phyloP scores from a whole-genome alignment of 2,113 vertebrate genomes.

The Perca fluviatilis region DNA sequence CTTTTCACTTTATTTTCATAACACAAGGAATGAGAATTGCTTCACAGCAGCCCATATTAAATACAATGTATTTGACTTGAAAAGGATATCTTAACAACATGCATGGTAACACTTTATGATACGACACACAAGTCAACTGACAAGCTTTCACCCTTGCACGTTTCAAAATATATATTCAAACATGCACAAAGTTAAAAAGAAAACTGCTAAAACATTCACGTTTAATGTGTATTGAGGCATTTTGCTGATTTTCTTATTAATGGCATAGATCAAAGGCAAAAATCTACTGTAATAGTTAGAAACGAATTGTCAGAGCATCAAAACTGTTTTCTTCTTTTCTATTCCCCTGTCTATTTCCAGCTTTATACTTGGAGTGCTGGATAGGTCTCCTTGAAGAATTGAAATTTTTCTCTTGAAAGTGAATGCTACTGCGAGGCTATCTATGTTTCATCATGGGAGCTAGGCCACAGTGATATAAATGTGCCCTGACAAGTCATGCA shows the following conservation, averaged over 20 bases:
- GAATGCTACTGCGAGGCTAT: conserved; percentile 38
- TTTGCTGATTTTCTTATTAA: neutral
- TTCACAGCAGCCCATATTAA: conserved; percentile 2
- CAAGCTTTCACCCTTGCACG: neutral
- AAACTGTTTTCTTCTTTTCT: neutral
- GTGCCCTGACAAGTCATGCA: conserved; percentile 64
- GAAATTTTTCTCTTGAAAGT: conserved; percentile 40
- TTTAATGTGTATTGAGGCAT: neutral
- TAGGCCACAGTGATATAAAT: conserved; percentile 62
- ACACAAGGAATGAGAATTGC: conserved; percentile 11
- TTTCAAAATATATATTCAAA: neutral
- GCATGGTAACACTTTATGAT: neutral
- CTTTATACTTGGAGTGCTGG: neutral
- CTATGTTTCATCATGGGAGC: conserved; percentile 59
- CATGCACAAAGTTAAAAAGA: neutral
- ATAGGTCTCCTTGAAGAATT: conserved; percentile 36
- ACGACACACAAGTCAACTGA: neutral
- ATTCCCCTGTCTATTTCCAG: neutral
- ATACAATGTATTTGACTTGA: conserved; percentile 2
- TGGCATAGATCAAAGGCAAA: neutral
- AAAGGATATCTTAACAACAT: conserved; percentile 1
- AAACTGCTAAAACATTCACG: neutral
- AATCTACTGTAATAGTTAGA: neutral
- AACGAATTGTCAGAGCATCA: neutral
- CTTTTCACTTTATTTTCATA: conserved; percentile 20